These are phyloP conservation scores for Centrocercus urophasianus DNA, from an alignment of 2,113 vertebrate species.

Conservation along the genomic window DNA sequence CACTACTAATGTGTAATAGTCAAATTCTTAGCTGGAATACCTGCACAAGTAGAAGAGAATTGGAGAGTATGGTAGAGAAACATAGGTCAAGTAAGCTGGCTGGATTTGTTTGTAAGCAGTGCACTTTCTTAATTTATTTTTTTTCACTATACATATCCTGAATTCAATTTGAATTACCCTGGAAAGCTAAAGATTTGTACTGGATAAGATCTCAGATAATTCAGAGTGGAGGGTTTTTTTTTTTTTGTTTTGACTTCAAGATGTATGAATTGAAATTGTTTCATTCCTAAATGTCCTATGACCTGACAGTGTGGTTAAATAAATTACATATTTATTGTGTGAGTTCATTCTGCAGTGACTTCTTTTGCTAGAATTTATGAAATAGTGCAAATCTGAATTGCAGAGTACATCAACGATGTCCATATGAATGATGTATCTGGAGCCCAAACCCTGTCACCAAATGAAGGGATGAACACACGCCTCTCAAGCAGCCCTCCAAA, in stretches of 20 bases:
- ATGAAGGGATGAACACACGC: slow-evolving; percentile 83
- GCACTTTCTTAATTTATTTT: neutral
- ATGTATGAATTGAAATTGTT: neutral
- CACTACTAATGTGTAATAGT: neutral
- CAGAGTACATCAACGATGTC: slow-evolving; percentile 88
- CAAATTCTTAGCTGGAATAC: neutral
- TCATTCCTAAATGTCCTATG: neutral
- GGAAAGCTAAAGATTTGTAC: neutral
- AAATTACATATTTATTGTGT: neutral
- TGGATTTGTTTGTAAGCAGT: neutral
- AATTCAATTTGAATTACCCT: neutral
- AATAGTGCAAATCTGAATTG: slow-evolving; percentile 45
- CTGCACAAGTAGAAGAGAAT: neutral
- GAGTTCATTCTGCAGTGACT: neutral
- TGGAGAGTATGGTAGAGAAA: neutral
- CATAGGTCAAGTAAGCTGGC: neutral
- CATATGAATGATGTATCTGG: slow-evolving; percentile 85
- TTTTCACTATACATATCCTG: neutral
- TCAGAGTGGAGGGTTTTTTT: fast-evolving
- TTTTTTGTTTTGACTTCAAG: neutral
- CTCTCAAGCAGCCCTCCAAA: slow-evolving; percentile 91
- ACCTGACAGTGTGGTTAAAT: neutral
- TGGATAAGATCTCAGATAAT: neutral
- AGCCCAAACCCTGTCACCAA: slow-evolving; percentile 79
- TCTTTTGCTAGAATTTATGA: neutral